Percentiles rank a stretch among this genome's conserved stretches.
phyloP scores from a whole-genome alignment of 2,113 vertebrate genomes.

The Atrichornis clamosus region DNA sequence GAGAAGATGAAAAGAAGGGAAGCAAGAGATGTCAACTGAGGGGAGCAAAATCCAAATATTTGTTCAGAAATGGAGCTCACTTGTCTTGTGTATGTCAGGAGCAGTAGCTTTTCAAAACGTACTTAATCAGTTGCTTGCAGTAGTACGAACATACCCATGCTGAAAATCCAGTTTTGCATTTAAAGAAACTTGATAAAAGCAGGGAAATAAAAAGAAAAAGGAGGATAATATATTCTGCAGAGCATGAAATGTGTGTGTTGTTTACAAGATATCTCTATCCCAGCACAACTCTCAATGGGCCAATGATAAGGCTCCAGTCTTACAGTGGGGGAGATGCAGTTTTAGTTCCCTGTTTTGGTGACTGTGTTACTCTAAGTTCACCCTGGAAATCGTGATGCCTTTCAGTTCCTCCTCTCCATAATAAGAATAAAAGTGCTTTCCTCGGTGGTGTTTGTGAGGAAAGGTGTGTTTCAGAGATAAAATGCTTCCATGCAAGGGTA shows the following conservation, averaged over 20 bases:
- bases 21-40: not conserved
- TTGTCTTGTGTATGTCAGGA: not conserved
- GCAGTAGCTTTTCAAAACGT: not conserved
- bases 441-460: not conserved
- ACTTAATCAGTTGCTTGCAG: not conserved
- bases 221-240: not conserved
- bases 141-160: not conserved
- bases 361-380: not conserved
- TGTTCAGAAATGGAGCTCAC: not conserved
- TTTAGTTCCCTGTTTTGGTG: not conserved
- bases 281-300: not conserved
- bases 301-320: not conserved
- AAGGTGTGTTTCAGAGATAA: not conserved
- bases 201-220: not conserved
- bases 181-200: not conserved
- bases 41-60: not conserved
- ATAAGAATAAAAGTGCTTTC: not conserved
- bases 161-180: not conserved
- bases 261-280: not conserved
- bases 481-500: not conserved
- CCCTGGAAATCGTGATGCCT: not conserved
- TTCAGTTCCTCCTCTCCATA: not conserved
- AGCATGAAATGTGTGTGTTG: not conserved
- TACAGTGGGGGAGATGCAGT: not conserved
- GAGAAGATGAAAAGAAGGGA: constrained; percentile 5